Evolutionary conservation across 2,888 invertebrate species (phyloP).

Genomic region (Patella depressa): DNA sequence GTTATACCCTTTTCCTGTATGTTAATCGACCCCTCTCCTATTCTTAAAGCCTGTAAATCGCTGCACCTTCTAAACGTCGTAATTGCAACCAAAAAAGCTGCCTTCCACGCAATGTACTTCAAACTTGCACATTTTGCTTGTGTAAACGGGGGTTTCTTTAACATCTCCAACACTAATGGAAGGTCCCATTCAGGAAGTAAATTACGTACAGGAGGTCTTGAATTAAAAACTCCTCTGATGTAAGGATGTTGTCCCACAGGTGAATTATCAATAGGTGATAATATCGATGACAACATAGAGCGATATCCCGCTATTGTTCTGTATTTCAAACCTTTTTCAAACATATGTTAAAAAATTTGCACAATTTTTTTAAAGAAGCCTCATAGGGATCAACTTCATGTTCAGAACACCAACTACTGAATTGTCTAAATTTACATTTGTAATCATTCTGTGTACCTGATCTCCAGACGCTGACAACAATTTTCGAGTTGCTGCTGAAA

Average conservation of each 20-base stretch:
- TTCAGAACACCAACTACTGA: constrained; percentile 37
- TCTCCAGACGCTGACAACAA: constrained; percentile 34
- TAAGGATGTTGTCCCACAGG: background rate
- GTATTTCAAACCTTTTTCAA: background rate
- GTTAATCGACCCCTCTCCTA: background rate
- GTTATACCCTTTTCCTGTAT: background rate
- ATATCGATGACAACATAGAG: background rate
- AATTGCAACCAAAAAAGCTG: constrained; percentile 4
- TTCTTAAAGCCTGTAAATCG: background rate
- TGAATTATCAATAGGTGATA: background rate
- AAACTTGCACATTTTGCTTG: background rate
- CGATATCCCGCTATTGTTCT: background rate
- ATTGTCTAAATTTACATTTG: constrained; percentile 27
- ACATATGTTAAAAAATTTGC: background rate
- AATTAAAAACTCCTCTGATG: background rate
- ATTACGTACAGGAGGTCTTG: background rate
- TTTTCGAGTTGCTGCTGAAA: constrained; percentile 35
- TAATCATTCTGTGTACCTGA: constrained; percentile 36
- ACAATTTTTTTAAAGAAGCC: background rate
- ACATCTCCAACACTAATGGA: background rate
- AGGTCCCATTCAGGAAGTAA: background rate
- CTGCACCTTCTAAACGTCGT: background rate
- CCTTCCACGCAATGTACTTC: background rate
- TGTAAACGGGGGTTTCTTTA: background rate
- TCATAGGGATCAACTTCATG: constrained; percentile 31